phyloP scores from a whole-genome alignment of 2,888 invertebrate species.

The Monochamus alternatus region DNA sequence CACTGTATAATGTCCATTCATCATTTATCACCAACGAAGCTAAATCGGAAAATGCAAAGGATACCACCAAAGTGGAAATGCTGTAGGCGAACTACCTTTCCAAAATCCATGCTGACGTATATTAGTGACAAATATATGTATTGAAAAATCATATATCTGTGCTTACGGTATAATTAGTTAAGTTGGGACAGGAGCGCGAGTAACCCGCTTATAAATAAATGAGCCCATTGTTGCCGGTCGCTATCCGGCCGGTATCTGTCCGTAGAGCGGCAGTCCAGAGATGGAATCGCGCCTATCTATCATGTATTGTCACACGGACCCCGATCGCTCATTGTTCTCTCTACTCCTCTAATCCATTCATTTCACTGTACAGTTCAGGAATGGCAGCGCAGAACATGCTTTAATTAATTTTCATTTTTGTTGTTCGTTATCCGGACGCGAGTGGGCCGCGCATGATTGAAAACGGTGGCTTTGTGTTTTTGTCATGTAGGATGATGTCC shows the following conservation, averaged over 20 bases:
- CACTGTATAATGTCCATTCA: no score
- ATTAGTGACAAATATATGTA: conserved; percentile 36
- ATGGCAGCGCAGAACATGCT: conserved; percentile 67
- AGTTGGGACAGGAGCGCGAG: conserved; percentile 64
- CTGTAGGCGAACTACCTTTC: conserved; percentile 12
- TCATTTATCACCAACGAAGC: background rate
- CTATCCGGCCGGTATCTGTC: conserved; percentile 64
- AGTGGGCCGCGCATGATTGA: conserved; percentile 64
- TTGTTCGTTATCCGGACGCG: conserved; percentile 58
- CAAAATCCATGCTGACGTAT: conserved; percentile 21
- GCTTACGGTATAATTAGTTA: conserved; percentile 65
- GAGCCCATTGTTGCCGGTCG: conserved; percentile 67
- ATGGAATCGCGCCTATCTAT: conserved; percentile 70
- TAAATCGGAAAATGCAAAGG: conserved; percentile 1
- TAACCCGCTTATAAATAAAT: conserved; percentile 71
- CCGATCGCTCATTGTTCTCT: conserved; percentile 71
- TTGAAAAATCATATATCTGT: conserved; percentile 39
- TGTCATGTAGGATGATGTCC: conserved; percentile 60
- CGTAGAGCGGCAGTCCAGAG: conserved; percentile 64
- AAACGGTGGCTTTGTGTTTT: conserved; percentile 66
- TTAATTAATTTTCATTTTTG: conserved; percentile 69
- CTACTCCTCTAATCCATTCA: conserved; percentile 67
- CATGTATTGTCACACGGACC: conserved; percentile 70
- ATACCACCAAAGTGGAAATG: conserved; percentile 22
- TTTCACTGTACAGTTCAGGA: conserved; percentile 60